Evolutionary conservation across 2,797 vertebrate species (phyloP).

Genomic region (Syngnathus acus): DNA sequence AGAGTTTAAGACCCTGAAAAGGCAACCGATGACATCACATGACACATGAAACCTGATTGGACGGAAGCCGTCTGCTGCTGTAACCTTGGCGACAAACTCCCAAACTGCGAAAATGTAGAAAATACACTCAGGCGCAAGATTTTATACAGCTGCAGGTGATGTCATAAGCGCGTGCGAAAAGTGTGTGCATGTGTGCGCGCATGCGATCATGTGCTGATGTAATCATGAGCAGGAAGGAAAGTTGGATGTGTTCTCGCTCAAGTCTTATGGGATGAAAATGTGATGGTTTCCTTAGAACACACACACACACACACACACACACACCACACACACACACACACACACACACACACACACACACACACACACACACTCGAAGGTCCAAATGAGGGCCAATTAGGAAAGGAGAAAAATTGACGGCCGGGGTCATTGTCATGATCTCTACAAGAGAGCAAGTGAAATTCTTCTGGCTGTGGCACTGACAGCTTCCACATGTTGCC

Average conservation of each 20-base stretch:
- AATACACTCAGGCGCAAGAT: constrained; percentile 3
- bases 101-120: background rate
- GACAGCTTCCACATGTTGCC: constrained; percentile 1
- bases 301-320: constrained; percentile 9
- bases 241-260: constrained; percentile 52
- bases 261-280: constrained; percentile 38
- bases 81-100: constrained; percentile 56
- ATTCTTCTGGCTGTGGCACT: constrained; percentile 8
- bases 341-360: constrained; percentile 3
- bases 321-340: too few relatives aligned
- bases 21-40: background rate
- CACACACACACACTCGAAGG: background rate
- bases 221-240: constrained; percentile 59
- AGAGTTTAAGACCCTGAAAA: background rate
- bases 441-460: constrained; percentile 2
- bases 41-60: constrained; percentile 1
- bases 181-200: background rate
- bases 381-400: constrained; percentile 42
- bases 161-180: constrained; percentile 49
- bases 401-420: constrained; percentile 34
- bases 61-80: constrained; percentile 10
- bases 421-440: constrained; percentile 21
- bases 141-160: constrained; percentile 69
- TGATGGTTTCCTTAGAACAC: constrained; percentile 30
- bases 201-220: constrained; percentile 60